Evolutionary conservation across 1,140 invertebrate species (phyloP), one percentile per base, ranked within the genome.

Genomic region (Ceratosolen fusciceps): DNA sequence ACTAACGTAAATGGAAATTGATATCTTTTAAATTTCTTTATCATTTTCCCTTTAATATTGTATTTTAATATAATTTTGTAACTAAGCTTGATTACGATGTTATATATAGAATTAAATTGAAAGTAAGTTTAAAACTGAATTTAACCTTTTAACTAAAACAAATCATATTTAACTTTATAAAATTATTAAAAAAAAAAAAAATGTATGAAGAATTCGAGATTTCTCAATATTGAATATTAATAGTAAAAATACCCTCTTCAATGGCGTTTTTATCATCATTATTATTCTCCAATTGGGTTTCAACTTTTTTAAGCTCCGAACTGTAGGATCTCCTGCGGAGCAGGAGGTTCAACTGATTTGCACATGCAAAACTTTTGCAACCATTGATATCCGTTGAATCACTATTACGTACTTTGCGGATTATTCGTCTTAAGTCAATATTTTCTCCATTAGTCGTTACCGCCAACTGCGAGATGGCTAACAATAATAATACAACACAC

Each of bases 401-500:
- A 21, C 16, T 74, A 39, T 54, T 43, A 19, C 71, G 21, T 16
- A 73, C 52, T 79, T 26, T 58, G 26, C 26, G 21, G 7, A 21
- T 12, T 1, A 62, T 62, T 62, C 52, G 19, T 54, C n/a, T 54
- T 54, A 54, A 58, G 26, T 10, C 24, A 58, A 58, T 58, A 9
- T 26, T 58, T 4, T 10, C 24, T 58, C 26, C 21, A 58, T 26
- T 29, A 10, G 12, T 10, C 2, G 26, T 26, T 8, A 2, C n/a
- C 14, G 34, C 16, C 14, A 2, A 1, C 31, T 58, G 60, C 65
- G 4, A 85, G 43, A 85, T 70, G 62, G 82, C 68, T 14, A 84
- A 56, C 54, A 87, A 62, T 37, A 80, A 81, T 62, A 86, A 70
- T 80, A 87, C 80, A 73, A 86, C 84, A 82, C 84, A 79, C 80